These are phyloP conservation scores for Drosophila lacertosa DNA, from an alignment of 1,140 invertebrate genomes.

Conservation along the genomic window DNA sequence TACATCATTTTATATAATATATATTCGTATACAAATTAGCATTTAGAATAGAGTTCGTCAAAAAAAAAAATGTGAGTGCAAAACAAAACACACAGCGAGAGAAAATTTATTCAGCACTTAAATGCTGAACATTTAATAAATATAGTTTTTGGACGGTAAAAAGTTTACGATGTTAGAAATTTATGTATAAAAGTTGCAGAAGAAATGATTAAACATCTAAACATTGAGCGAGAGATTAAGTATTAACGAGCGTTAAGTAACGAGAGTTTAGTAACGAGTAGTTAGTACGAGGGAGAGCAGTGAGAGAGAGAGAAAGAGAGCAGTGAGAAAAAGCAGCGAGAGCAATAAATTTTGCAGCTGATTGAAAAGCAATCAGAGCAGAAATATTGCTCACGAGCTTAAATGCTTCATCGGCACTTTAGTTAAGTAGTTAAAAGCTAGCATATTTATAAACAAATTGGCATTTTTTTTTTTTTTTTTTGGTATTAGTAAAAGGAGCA, in stretches of 20 bases:
- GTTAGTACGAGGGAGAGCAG: not conserved
- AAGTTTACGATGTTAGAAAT: constrained; percentile 4
- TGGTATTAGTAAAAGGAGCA: constrained; percentile 5
- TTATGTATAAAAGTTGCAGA: constrained; percentile 24
- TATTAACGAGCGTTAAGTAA: constrained; percentile 13
- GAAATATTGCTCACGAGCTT: constrained; percentile 5
- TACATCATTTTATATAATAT: constrained; percentile 15
- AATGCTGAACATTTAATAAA: constrained; percentile 6
- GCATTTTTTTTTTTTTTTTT: constrained; percentile 28
- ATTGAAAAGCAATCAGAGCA: not conserved
- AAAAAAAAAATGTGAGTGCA: constrained; percentile 23
- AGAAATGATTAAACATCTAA: constrained; percentile 3
- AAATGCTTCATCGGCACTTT: not conserved
- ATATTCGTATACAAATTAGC: constrained; percentile 45
- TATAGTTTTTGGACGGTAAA: constrained; percentile 1
- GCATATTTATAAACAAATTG: constrained; percentile 45
- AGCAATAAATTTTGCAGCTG: not conserved
- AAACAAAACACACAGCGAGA: constrained; percentile 44
- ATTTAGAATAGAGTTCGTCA: constrained; percentile 43
- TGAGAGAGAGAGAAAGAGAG: constrained; percentile 4
- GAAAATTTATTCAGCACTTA: constrained; percentile 10
- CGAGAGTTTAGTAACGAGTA: constrained; percentile 20
- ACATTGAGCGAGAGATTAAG: constrained; percentile 17
- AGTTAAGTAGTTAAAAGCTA: constrained; percentile 14
- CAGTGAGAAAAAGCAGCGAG: constrained; percentile 3